phyloP scores from a whole-genome alignment of 2,888 invertebrate species.

The Sinodicranocentrus sp. region DNA sequence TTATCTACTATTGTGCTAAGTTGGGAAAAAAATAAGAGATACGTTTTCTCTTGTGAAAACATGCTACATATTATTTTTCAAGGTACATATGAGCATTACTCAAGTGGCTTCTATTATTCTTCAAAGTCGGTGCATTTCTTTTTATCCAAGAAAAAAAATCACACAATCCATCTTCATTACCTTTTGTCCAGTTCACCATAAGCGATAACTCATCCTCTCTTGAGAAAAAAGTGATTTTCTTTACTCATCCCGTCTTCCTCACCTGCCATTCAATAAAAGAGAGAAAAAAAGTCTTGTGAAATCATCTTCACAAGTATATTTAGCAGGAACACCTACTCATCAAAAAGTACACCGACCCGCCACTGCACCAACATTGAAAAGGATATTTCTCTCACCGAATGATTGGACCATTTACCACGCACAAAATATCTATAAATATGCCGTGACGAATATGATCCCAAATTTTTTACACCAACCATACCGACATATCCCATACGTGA shows the following conservation, averaged over 20 bases:
- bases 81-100: no score
- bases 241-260: not conserved
- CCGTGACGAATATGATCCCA: slow-evolving; percentile 28
- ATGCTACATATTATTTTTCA: no score
- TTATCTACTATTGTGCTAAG: slow-evolving; percentile 7
- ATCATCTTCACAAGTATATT: not conserved
- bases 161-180: slow-evolving; percentile 61
- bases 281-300: not conserved
- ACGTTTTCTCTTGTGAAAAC: no score
- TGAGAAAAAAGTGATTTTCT: slow-evolving; percentile 30
- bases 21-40: no score
- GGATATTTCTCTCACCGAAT: no score
- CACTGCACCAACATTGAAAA: not conserved
- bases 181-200: slow-evolving; percentile 53
- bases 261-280: slow-evolving; percentile 10
- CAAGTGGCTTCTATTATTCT: no score
- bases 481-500: no score
- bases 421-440: slow-evolving; percentile 27
- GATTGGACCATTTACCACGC: no score
- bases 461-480: not conserved
- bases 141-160: slow-evolving; percentile 13
- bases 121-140: slow-evolving; percentile 14
- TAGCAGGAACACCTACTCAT: not conserved
- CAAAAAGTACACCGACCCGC: slow-evolving; percentile 15
- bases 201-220: slow-evolving; percentile 20